Base-by-base conservation (phyloP, 2,888 invertebrate genomes). In the Xestia ashworthii region DNA sequence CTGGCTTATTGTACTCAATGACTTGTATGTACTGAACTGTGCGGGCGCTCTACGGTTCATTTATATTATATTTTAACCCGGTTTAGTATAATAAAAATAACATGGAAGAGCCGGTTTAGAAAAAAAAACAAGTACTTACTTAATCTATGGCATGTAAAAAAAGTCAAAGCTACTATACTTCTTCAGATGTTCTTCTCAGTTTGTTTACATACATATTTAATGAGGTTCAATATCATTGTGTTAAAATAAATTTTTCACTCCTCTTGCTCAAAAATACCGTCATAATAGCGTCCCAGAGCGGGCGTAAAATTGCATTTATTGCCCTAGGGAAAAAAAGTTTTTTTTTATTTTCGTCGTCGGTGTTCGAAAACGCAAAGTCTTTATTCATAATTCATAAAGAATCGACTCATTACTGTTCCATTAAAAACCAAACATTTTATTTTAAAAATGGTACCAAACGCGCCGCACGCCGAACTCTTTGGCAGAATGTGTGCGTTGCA, bases 61-160 rank as follows among this genome's bases (percentile, higher is more conserved):
- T 85, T 89, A 89, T 89, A 85, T 67, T 75, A 78, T 81, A 76
- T 79, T 79, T 83, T 78, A 74, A 60, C 66, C 79, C 67, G 69
- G 44, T 68, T 73, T 80, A 76, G 48, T 60, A 79, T 80, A 74
- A 82, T 86, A 83, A 82, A 78, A 64, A 70, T 48, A 46, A 25
- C 60, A 85, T 87, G 83, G 88, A 87, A 84, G 83, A 66, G 89
- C 50, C 89, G 41, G 65, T 44, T 65, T 14, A 14, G 1, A n/a
- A 14, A 64, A 38, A 64, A 64, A 11, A 32, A 60, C 32, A 3
- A 16, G 41, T 41, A n/a, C n/a, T n/a, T 6, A 64, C 11, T 2
- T 41, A 64, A 38, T 38, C 62, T 32, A 5, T 64, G 38, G 41
- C 12, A 3, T n/a, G 9, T 64, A 41, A 22, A 64, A 22, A 44